Base-by-base conservation (phyloP, 2,888 invertebrate genomes). In the Plebejus melissa region DNA sequence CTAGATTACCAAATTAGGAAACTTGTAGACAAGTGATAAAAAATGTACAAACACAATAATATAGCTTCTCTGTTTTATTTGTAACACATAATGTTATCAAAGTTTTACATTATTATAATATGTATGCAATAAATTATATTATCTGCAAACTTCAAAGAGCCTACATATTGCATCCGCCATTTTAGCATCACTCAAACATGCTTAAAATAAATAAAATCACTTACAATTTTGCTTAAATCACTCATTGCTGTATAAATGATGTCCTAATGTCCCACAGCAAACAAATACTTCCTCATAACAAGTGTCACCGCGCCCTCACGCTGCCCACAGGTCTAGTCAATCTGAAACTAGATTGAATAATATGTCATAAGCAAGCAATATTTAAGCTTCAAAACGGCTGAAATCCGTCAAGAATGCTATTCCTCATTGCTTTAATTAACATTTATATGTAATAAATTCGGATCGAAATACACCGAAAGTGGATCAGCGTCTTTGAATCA, bases 401-500 rank as follows among this genome's bases (percentile, higher is more conserved):
- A 87, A 84, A 86, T 84, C 84, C 82, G 82, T 87, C 86, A 86
- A 86, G 81, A 79, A 82, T 84, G 83, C 83, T 82, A 87, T 86
- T 87, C 85, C 86, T 85, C 85, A 87, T 86, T 90, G 88, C 88
- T 87, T 87, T 87, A 81, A 90, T 91, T 92, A 88, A 87, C 90
- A 91, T 92, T 90, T 91, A 89, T 83, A 89, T 85, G 83, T 85
- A 86, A 91, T 90, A 90, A 90, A 91, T 90, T 88, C 85, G 81
- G 80, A 85, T 86, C 84, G 84, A 88, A 84, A 89, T 89, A 82
- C 87, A 90, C 91, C 89, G 89, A 87, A 90, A 86, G 85, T 90
- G 84, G 87, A 90, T 88, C 88, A 87, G 84, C 86, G 86, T 90
- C 87, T 86, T 88, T 83, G 86, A 84, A 85, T 87, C 87, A 88